Conservation (phyloP, 2,113 vertebrate genomes). For the Perca schrenkii region DNA sequence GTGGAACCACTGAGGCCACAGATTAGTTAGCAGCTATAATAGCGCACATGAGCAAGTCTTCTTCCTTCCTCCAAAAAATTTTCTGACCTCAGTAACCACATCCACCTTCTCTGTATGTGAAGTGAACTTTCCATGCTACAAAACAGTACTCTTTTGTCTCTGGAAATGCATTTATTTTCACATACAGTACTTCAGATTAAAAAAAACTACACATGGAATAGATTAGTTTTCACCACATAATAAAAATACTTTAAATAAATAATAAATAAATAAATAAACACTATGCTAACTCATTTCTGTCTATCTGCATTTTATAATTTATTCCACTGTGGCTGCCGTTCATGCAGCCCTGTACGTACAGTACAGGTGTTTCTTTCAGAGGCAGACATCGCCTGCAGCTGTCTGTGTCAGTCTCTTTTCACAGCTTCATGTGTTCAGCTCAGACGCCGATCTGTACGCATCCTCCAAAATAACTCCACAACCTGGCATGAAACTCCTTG, state of each 20-base stretch:
- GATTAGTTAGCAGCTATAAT: background rate
- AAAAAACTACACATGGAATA: constrained; percentile 28
- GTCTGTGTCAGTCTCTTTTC: constrained; percentile 22
- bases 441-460: background rate
- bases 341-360: constrained; percentile 23
- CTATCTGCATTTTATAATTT: background rate
- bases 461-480: constrained; percentile 21
- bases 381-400: constrained; percentile 1
- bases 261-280: constrained; percentile 63
- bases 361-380: constrained; percentile 11
- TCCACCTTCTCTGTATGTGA: background rate
- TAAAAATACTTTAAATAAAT: constrained; percentile 65
- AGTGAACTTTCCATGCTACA: constrained; percentile 19
- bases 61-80: constrained; percentile 13
- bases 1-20: constrained; percentile 28
- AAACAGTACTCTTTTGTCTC: constrained; percentile 9
- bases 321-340: background rate
- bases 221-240: constrained; percentile 31
- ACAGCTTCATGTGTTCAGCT: constrained; percentile 23
- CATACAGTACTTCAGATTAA: constrained; percentile 48
- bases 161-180: constrained; percentile 36
- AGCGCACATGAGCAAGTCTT: constrained; percentile 7
- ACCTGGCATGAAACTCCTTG: constrained; percentile 5
- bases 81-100: constrained; percentile 9
- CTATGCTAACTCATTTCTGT: constrained; percentile 18